A percentile compares a stretch with the other conserved stretches of the same genome.
These are phyloP conservation scores for Zonitis immaculata DNA, from an alignment of 2,888 invertebrate genomes.

Conservation along the genomic window DNA sequence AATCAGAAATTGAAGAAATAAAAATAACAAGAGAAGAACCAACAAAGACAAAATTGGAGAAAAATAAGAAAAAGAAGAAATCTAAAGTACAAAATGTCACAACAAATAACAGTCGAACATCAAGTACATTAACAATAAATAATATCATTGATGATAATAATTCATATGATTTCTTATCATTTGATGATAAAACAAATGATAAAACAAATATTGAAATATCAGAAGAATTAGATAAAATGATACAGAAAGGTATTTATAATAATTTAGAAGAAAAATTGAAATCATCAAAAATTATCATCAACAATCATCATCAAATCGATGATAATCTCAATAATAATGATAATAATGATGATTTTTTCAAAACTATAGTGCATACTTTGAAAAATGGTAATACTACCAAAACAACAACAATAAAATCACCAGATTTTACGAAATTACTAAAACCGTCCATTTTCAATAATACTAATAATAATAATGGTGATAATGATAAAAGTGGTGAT, in stretches of 20 bases:
- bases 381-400: slow-evolving; percentile 3
- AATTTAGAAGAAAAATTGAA: slow-evolving; percentile 45
- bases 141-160: slow-evolving; percentile 30
- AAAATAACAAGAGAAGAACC: too few relatives aligned
- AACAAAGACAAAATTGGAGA: slow-evolving; percentile 12
- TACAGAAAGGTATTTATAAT: slow-evolving; percentile 46
- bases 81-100: background rate
- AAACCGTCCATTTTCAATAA: slow-evolving; percentile 7
- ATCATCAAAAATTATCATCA: slow-evolving; percentile 33
- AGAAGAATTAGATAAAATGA: slow-evolving; percentile 45
- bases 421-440: slow-evolving; percentile 32
- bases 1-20: slow-evolving; percentile 19
- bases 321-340: slow-evolving; percentile 6
- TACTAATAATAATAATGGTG: background rate
- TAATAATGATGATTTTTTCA: slow-evolving; percentile 41
- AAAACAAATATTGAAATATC: slow-evolving; percentile 33
- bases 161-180: slow-evolving; percentile 38
- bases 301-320: background rate
- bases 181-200: slow-evolving; percentile 19
- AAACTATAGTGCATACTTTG: slow-evolving; percentile 33
- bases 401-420: slow-evolving; percentile 25
- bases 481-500: slow-evolving; percentile 13
- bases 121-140: slow-evolving; percentile 26
- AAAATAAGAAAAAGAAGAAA: slow-evolving; percentile 35
- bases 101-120: slow-evolving; percentile 26